Evolutionary conservation across 1,140 invertebrate genomes (phyloP), one percentile per base, ranked within the genome.

Genomic region (Pissodes strobi): DNA sequence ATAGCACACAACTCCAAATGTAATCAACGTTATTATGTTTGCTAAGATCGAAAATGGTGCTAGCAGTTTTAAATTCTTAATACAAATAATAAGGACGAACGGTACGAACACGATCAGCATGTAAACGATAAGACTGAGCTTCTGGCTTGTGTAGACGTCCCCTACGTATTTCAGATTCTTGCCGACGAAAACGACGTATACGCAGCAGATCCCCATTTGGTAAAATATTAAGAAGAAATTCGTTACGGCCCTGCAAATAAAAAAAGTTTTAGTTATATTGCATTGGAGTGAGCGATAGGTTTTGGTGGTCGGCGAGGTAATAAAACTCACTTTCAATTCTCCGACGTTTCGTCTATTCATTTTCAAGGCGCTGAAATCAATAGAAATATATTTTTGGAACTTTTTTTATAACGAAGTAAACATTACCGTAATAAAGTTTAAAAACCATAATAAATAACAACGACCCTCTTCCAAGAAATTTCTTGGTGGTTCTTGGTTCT

Each of bases 201-300:
- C 90, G 79, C 91, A 93, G 76, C 92, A 94, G 55, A 93, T 93
- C 3, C 93, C 93, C 55, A 94, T 83, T 79, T 95, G 92, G 57
- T 92, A 92, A 27, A 92, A 79, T 18, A 91, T 83, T 17, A 95
- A 82, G 71, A 91, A 90, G 1, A 82, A 76, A 71, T 90, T 88
- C 2, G 88, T 85, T 8, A 87, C 73, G 27, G 80, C 77, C 57
- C 87, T 88, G 78, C 45, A 70, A 72, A 63, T 23, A n/a, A 43
- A 17, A 34, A 61, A 21, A 39, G 9, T 39, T 22, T n/a, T 1
- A 21, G 34, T 21, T n/a, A n/a, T n/a, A n/a, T n/a, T n/a, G n/a
- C n/a, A n/a, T n/a, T n/a, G n/a, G n/a, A n/a, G n/a, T n/a, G n/a
- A n/a, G n/a, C n/a, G n/a, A n/a, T n/a, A n/a, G n/a, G n/a, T n/a